phyloP scores from a whole-genome alignment of 2,888 invertebrate species.

The Acleris cristana region DNA sequence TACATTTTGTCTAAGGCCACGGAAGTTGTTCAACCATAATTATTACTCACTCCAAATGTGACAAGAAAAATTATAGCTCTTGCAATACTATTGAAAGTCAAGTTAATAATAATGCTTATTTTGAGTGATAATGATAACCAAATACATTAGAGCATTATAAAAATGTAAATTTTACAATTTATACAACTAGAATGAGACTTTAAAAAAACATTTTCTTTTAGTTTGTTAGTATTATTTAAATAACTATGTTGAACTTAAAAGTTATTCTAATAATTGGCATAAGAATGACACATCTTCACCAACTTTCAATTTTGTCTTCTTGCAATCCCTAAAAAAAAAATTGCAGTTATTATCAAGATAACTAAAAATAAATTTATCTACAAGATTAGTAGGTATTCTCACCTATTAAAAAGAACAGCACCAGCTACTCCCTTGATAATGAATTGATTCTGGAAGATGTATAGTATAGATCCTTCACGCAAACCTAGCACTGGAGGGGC shows the following conservation, averaged over 20 bases:
- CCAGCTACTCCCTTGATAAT: slow-evolving; percentile 85
- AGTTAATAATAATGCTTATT: too few relatives aligned
- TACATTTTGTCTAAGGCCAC: too few relatives aligned
- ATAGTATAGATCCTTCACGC: slow-evolving; percentile 87
- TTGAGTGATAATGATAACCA: too few relatives aligned
- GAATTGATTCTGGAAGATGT: slow-evolving; percentile 84
- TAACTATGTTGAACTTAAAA: background rate
- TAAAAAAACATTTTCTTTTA: too few relatives aligned
- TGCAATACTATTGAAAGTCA: too few relatives aligned
- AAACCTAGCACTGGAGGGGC: slow-evolving; percentile 87
- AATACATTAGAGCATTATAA: too few relatives aligned
- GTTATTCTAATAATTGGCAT: slow-evolving; percentile 21
- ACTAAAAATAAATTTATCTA: background rate
- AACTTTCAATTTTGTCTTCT: slow-evolving; percentile 79
- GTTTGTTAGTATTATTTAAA: too few relatives aligned
- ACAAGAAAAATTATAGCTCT: too few relatives aligned
- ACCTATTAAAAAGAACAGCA: slow-evolving; percentile 87
- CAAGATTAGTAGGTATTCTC: slow-evolving; percentile 57
- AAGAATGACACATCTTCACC: slow-evolving; percentile 86
- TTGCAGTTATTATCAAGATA: slow-evolving; percentile 8
- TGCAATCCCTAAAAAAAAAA: slow-evolving; percentile 72
- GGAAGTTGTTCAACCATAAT: too few relatives aligned
- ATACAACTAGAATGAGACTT: too few relatives aligned
- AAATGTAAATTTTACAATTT: too few relatives aligned
- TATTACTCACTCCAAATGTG: too few relatives aligned